These are phyloP conservation scores for Eupithecia inturbata DNA, from an alignment of 2,888 invertebrate species.

Conservation along the genomic window DNA sequence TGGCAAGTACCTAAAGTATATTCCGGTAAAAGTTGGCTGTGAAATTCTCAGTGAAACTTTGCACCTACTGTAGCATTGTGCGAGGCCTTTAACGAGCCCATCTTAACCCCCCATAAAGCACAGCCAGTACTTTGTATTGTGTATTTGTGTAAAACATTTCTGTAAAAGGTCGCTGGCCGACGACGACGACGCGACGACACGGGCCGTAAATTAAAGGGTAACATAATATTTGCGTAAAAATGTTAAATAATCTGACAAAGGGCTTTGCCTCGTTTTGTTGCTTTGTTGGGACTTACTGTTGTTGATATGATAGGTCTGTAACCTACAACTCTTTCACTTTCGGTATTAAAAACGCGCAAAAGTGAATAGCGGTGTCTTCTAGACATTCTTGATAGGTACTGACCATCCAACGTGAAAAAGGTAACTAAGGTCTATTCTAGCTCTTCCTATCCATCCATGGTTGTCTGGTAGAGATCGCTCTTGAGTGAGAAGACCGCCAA, in stretches of 20 bases:
- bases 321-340: not conserved
- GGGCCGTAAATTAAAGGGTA: conserved; percentile 42
- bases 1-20: not conserved
- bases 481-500: too few relatives aligned
- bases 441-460: too few relatives aligned
- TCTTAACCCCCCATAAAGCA: conserved; percentile 46
- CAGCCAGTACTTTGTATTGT: conserved; percentile 48
- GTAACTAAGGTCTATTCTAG: too few relatives aligned
- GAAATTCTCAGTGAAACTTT: not conserved
- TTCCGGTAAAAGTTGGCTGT: not conserved
- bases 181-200: not conserved
- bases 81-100: conserved; percentile 42
- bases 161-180: conserved; percentile 34
- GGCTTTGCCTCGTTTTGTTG: conserved; percentile 10
- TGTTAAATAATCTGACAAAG: conserved; percentile 30
- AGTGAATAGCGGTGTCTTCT: too few relatives aligned
- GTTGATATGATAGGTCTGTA: too few relatives aligned
- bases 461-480: too few relatives aligned
- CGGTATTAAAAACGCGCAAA: not conserved
- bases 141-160: conserved; percentile 48
- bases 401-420: too few relatives aligned
- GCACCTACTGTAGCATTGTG: not conserved
- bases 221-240: conserved; percentile 40
- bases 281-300: conserved; percentile 1
- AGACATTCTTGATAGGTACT: too few relatives aligned